Conservation (phyloP, 2,797 vertebrate species). For the Mastacembelus armatus region DNA sequence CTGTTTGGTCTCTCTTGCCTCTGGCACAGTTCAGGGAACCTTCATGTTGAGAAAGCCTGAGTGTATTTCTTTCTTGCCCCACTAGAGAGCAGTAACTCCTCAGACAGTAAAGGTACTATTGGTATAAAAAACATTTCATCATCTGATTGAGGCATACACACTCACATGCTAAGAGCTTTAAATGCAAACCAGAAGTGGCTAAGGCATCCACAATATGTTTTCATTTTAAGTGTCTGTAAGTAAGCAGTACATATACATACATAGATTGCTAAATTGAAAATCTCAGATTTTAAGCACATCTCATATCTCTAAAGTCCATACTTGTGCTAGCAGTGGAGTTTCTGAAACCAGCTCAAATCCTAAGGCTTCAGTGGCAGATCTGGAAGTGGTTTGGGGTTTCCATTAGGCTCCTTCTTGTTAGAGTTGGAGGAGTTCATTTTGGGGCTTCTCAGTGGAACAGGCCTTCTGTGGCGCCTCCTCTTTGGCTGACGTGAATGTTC, state of each 20-base stretch:
- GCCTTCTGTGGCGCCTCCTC: conserved; percentile 77
- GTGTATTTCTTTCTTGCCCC: conserved; percentile 61
- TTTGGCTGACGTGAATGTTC: conserved; percentile 64
- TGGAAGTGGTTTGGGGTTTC: conserved; percentile 67
- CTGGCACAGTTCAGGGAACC: conserved; percentile 22
- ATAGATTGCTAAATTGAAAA: conserved; percentile 22
- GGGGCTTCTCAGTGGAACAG: conserved; percentile 55
- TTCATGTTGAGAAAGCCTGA: conserved; percentile 20
- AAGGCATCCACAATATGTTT: conserved; percentile 54
- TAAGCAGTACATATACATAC: conserved; percentile 50
- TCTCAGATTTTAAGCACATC: conserved; percentile 21
- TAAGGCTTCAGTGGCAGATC: conserved; percentile 62
- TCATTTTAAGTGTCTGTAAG: conserved; percentile 43
- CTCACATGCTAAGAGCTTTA: conserved; percentile 68
- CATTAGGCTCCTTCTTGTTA: conserved; percentile 69
- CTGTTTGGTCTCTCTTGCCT: not conserved
- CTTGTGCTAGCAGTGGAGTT: conserved; percentile 33
- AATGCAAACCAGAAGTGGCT: conserved; percentile 61
- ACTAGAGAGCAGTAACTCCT: conserved; percentile 65
- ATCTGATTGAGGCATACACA: conserved; percentile 58
- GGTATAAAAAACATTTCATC: conserved; percentile 43
- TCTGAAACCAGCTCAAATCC: conserved; percentile 18
- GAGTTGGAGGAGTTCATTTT: conserved; percentile 56
- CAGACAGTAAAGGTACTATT: conserved; percentile 30
- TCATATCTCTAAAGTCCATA: conserved; percentile 11